phyloP scores from a whole-genome alignment of 2,113 vertebrate species.

The Xenus cinereus region DNA sequence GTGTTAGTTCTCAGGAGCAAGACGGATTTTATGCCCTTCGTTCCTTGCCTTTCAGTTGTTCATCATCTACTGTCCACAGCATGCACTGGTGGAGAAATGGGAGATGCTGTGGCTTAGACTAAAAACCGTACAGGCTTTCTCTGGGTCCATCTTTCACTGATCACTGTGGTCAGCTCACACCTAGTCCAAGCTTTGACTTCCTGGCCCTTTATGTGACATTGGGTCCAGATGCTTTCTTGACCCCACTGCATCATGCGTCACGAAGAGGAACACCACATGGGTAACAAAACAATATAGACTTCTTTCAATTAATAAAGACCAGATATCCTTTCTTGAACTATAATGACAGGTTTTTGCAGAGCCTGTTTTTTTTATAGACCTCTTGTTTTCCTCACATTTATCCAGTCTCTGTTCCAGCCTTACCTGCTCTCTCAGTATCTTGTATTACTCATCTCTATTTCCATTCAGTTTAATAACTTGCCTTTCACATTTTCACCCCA shows the following conservation, averaged over 20 bases:
- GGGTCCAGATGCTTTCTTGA: neutral
- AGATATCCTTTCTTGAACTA: neutral
- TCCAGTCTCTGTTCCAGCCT: neutral
- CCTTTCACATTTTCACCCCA: neutral
- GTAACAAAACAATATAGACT: neutral
- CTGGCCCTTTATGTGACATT: neutral
- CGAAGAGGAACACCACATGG: neutral
- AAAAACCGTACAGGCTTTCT: neutral
- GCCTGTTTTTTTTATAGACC: neutral
- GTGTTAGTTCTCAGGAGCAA: neutral
- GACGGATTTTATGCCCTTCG: neutral
- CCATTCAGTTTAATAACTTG: neutral
- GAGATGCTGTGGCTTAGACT: neutral
- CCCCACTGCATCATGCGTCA: neutral
- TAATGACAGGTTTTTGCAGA: neutral
- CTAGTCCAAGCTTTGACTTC: neutral
- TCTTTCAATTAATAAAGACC: neutral
- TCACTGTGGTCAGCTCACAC: neutral
- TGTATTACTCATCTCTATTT: neutral
- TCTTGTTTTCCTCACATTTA: neutral
- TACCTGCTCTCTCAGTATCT: neutral
- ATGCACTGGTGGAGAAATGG: neutral
- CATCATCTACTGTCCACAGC: neutral
- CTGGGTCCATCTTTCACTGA: neutral
- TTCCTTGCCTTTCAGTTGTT: neutral